Percentiles rank a stretch among this genome's conserved stretches.
These are phyloP conservation scores for Lamellibrachia satsuma DNA, from an alignment of 2,888 invertebrate species.

Conservation along the genomic window DNA sequence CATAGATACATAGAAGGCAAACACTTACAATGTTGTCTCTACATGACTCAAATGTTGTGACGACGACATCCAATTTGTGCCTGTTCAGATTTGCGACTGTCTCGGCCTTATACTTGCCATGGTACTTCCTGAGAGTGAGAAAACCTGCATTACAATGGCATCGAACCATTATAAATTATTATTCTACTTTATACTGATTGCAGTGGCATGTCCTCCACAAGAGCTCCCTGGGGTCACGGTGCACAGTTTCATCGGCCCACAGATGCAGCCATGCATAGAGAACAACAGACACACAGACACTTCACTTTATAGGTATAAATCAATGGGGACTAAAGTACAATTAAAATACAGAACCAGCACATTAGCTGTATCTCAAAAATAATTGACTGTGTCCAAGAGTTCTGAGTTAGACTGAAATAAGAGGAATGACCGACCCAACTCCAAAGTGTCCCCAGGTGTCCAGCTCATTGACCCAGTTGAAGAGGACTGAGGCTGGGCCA, in stretches of 20 bases:
- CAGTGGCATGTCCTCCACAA: no score
- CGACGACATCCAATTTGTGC: constrained; percentile 57
- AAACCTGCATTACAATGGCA: not conserved
- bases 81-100: constrained; percentile 52
- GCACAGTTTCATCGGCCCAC: no score
- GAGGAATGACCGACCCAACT: constrained; percentile 48
- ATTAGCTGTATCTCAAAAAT: no score
- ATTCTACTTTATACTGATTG: no score
- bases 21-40: constrained; percentile 57
- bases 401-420: not conserved
- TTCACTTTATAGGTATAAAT: no score
- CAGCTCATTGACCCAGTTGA: constrained; percentile 63
- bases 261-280: no score
- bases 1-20: not conserved
- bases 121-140: constrained; percentile 52
- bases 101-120: constrained; percentile 54
- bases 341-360: no score
- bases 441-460: constrained; percentile 62
- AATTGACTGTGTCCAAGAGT: no score
- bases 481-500: constrained; percentile 59
- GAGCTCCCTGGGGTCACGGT: no score
- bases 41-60: constrained; percentile 62
- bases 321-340: no score
- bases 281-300: no score
- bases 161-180: not conserved